A percentile compares a stretch with the other conserved stretches of the same genome.
Evolutionary conservation across 2,888 invertebrate species (phyloP).

Genomic region (Aradus depressus): DNA sequence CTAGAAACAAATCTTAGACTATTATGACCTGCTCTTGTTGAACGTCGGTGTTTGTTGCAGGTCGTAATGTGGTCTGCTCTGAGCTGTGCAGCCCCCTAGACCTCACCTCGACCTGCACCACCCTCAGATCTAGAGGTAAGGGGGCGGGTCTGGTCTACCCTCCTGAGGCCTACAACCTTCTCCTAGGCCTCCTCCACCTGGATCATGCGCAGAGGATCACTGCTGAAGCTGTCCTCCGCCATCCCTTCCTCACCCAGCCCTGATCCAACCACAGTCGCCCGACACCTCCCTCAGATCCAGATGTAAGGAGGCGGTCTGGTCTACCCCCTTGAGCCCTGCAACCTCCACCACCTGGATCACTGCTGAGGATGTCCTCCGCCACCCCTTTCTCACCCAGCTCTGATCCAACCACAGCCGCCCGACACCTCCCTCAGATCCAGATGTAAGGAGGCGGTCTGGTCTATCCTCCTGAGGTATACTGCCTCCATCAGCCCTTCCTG

Average conservation of each 20-base stretch:
- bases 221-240: constrained; percentile 60
- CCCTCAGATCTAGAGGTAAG: constrained; percentile 2
- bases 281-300: constrained; percentile 31
- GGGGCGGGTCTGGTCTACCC: constrained; percentile 42
- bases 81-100: constrained; percentile 33
- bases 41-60: constrained; percentile 23
- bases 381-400: constrained; percentile 52
- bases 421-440: constrained; percentile 31
- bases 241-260: constrained; percentile 52
- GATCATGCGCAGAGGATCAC: constrained; percentile 62
- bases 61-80: constrained; percentile 33
- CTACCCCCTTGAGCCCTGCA: constrained; percentile 62
- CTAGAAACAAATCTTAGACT: too few species aligned
- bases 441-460: background rate
- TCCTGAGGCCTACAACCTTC: constrained; percentile 59
- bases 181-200: constrained; percentile 60
- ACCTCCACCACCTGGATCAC: constrained; percentile 66
- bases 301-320: background rate
- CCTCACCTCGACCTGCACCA: constrained; percentile 36
- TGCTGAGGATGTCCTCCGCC: constrained; percentile 60
- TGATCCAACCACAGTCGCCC: constrained; percentile 31
- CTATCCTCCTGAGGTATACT: constrained; percentile 62
- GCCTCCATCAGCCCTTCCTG: constrained; percentile 65
- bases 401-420: constrained; percentile 31
- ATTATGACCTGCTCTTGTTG: too few species aligned